A percentile compares a stretch with the other conserved stretches of the same genome.
These are phyloP conservation scores for Anguilla obscura DNA, from an alignment of 2,797 vertebrate species.

Conservation along the genomic window DNA sequence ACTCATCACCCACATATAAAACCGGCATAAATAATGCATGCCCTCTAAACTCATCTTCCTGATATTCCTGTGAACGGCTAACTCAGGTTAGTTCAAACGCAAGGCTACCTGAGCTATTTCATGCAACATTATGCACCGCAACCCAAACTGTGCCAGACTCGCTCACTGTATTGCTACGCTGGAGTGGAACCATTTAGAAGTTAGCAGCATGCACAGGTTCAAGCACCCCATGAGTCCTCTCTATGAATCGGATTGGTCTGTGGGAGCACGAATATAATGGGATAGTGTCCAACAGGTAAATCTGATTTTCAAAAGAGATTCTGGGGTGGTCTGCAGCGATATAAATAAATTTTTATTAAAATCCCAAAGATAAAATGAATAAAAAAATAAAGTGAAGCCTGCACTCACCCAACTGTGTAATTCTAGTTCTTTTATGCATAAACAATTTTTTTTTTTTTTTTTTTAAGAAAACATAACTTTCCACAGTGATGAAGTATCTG, in stretches of 20 bases:
- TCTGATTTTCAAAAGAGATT: conserved; percentile 28
- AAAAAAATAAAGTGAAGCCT: neutral
- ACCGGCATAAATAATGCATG: conserved; percentile 9
- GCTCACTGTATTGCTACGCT: neutral
- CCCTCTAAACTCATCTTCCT: neutral
- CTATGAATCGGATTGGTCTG: conserved; percentile 21
- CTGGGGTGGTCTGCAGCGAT: neutral
- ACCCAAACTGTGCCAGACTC: neutral
- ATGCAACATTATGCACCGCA: neutral
- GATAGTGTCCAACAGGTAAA: conserved; percentile 20
- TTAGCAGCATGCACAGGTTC: conserved; percentile 18
- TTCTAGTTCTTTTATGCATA: neutral
- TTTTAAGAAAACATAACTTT: neutral
- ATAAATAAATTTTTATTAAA: conserved; percentile 21
- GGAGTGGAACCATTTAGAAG: neutral
- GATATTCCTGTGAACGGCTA: neutral
- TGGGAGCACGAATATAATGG: neutral
- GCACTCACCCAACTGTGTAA: neutral
- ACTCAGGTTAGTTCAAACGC: conserved; percentile 4
- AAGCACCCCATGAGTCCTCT: neutral
- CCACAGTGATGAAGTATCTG: neutral
- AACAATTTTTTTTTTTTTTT: neutral
- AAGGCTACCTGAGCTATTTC: conserved; percentile 6
- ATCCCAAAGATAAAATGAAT: neutral
- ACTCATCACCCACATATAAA: neutral